Conservation (phyloP, 2,888 invertebrate species). For the Coenonympha glycerion region DNA sequence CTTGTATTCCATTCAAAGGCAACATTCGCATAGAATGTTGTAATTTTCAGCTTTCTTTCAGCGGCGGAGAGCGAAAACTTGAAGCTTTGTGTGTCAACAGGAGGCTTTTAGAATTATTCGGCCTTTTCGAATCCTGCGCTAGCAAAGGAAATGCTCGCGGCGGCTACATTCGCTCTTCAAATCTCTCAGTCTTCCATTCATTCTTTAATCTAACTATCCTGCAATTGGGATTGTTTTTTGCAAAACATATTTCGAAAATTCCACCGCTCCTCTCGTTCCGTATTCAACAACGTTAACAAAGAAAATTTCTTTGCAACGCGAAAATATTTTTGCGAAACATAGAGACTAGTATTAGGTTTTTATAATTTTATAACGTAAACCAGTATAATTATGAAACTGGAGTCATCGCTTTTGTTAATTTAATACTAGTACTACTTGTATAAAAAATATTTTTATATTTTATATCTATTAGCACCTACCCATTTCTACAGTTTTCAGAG, state of each 20-base stretch:
- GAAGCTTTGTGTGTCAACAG: slow-evolving; percentile 32
- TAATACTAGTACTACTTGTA: too few relatives aligned
- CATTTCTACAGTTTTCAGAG: too few relatives aligned
- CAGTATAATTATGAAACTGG: background rate
- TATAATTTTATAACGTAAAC: background rate
- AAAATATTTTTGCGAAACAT: slow-evolving; percentile 1
- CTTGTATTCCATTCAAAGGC: slow-evolving; percentile 28
- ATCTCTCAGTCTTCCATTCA: slow-evolving; percentile 24
- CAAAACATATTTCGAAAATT: slow-evolving; percentile 11
- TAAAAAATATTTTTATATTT: too few relatives aligned
- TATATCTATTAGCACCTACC: too few relatives aligned
- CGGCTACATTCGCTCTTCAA: slow-evolving; percentile 20
- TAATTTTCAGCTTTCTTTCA: slow-evolving; percentile 33
- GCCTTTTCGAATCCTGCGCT: slow-evolving; percentile 29
- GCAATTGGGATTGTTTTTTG: slow-evolving; percentile 24
- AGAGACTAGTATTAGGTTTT: slow-evolving; percentile 8
- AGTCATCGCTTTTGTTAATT: background rate
- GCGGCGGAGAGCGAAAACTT: slow-evolving; percentile 30
- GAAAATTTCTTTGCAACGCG: slow-evolving; percentile 13
- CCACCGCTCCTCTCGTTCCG: slow-evolving; percentile 7
- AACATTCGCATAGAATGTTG: slow-evolving; percentile 29
- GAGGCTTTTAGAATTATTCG: slow-evolving; percentile 31
- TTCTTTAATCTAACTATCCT: slow-evolving; percentile 27
- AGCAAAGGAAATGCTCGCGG: slow-evolving; percentile 27
- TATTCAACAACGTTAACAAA: slow-evolving; percentile 15